These are phyloP conservation scores for Puffinus mauretanicus DNA, from an alignment of 2,113 vertebrate genomes.

Conservation along the genomic window DNA sequence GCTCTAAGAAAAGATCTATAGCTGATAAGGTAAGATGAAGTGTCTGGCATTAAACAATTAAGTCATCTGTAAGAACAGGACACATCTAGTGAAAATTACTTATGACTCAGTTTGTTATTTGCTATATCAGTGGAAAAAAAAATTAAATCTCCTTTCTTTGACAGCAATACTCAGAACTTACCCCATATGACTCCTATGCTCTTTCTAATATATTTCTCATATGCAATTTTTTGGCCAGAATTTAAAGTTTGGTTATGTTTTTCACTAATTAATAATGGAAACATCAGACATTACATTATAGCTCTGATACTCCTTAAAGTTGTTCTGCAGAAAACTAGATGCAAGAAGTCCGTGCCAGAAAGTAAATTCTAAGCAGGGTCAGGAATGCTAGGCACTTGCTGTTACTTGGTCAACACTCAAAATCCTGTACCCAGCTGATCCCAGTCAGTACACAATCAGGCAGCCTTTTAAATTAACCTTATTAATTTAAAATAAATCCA, in stretches of 20 bases:
- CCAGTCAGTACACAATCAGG: neutral
- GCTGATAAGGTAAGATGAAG: neutral
- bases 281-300: neutral
- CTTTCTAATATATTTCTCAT: neutral
- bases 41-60: neutral
- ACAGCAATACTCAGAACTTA: neutral
- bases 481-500: conserved; percentile 40
- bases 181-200: neutral
- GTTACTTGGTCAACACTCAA: conserved; percentile 1
- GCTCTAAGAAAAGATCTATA: neutral
- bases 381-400: neutral
- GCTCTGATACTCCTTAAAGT: neutral
- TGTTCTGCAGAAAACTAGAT: neutral
- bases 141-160: neutral
- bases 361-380: neutral
- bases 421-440: neutral
- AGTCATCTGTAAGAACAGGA: neutral
- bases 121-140: rapidly evolving
- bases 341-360: neutral
- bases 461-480: conserved; percentile 31
- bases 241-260: neutral
- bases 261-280: neutral
- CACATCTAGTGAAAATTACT: neutral
- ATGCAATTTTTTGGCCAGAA: neutral
- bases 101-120: neutral